Conservation (phyloP, 2,797 vertebrate genomes). For the Gadopsis bispinosus region DNA sequence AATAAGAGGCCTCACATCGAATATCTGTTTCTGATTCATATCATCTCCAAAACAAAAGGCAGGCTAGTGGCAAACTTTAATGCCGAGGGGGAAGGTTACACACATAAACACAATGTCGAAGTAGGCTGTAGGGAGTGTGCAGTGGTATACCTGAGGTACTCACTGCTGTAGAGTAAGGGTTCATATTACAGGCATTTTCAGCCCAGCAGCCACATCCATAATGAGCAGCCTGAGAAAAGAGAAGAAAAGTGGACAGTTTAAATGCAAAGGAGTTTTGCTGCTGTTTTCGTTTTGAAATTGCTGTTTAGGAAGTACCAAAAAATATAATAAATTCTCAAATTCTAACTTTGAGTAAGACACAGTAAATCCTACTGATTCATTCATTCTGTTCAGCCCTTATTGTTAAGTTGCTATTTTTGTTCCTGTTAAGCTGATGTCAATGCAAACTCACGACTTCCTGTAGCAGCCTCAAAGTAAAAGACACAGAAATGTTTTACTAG, state of each 20-base stretch:
- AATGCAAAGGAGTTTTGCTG: not conserved
- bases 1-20: slow-evolving; percentile 41
- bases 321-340: not conserved
- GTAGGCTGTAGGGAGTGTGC: slow-evolving; percentile 12
- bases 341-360: not conserved
- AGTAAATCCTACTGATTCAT: slow-evolving; percentile 42
- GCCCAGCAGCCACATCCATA: slow-evolving; percentile 99
- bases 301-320: not conserved
- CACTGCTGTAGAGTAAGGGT: slow-evolving; percentile 98
- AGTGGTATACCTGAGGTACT: slow-evolving; percentile 98
- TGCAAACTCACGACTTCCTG: slow-evolving; percentile 28
- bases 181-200: slow-evolving; percentile 94
- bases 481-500: not conserved
- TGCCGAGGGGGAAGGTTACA: not conserved
- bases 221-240: slow-evolving; percentile 92
- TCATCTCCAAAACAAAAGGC: slow-evolving; percentile 45
- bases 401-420: slow-evolving; percentile 17
- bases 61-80: slow-evolving; percentile 32
- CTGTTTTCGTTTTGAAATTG: slow-evolving; percentile 8
- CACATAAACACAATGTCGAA: not conserved
- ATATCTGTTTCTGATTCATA: slow-evolving; percentile 63
- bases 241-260: slow-evolving; percentile 29
- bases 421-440: slow-evolving; percentile 30
- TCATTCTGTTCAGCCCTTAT: slow-evolving; percentile 14
- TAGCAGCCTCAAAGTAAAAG: slow-evolving; percentile 28